Conservation (phyloP, 2,888 invertebrate species). For the Nomada goodeniana region DNA sequence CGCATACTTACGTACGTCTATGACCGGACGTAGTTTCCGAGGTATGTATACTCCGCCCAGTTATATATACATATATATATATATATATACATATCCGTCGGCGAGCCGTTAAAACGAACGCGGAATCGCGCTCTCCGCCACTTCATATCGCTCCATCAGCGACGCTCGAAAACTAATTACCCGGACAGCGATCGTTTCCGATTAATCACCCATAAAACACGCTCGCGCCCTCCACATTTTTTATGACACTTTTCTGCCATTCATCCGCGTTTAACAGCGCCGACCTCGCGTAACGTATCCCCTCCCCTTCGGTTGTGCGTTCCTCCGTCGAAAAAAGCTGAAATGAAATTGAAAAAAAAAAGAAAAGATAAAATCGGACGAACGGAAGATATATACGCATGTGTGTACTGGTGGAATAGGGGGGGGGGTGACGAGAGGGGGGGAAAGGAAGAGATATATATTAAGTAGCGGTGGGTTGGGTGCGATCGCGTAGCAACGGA, state of each 20-base stretch:
- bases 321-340: not conserved
- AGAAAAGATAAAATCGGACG: not conserved
- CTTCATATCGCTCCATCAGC: conserved; percentile 29
- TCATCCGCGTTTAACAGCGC: conserved; percentile 11
- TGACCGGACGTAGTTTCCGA: not conserved
- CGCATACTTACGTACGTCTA: not conserved
- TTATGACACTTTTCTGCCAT: conserved; percentile 15
- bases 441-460: conserved; percentile 6
- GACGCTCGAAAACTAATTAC: conserved; percentile 36
- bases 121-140: conserved; percentile 28
- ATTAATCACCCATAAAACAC: conserved; percentile 39
- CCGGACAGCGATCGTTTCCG: conserved; percentile 31
- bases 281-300: not conserved
- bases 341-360: not conserved
- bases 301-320: conserved; percentile 9
- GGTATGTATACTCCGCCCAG: conserved; percentile 7
- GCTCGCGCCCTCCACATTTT: conserved; percentile 17
- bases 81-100: not conserved
- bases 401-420: too few relatives aligned
- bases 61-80: not conserved
- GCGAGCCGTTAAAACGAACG: conserved; percentile 25
- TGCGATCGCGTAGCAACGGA: conserved; percentile 70
- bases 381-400: too few relatives aligned
- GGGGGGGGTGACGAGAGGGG: not conserved
- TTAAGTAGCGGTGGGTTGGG: not conserved